phyloP scores from a whole-genome alignment of 2,888 invertebrate genomes.

The Pseudoips prasinana region DNA sequence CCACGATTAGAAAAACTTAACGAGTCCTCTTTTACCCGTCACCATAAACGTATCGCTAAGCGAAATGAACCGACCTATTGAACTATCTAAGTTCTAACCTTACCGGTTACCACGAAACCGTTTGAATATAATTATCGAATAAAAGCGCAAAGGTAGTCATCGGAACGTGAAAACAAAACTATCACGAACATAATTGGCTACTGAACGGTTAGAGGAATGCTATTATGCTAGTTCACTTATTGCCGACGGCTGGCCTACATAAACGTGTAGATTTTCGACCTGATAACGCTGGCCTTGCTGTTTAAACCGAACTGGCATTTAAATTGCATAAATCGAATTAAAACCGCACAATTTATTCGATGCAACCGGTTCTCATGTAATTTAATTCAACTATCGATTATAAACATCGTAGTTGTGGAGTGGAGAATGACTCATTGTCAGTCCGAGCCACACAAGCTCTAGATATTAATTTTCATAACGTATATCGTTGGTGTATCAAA shows the following conservation, averaged over 20 bases:
- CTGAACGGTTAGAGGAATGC: slow-evolving; percentile 65
- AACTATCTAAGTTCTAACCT: too few species aligned
- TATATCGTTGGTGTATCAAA: slow-evolving; percentile 33
- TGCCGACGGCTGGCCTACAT: slow-evolving; percentile 67
- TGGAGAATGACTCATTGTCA: slow-evolving; percentile 54
- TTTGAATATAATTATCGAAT: slow-evolving; percentile 59
- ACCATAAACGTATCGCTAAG: too few species aligned
- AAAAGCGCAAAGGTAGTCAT: slow-evolving; percentile 58
- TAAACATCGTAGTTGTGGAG: slow-evolving; percentile 43
- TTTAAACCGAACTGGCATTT: slow-evolving; percentile 65
- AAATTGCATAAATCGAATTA: slow-evolving; percentile 67
- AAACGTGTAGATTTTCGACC: slow-evolving; percentile 70
- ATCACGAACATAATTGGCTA: slow-evolving; percentile 70
- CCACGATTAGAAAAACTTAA: slow-evolving; percentile 47
- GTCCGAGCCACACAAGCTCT: slow-evolving; percentile 39
- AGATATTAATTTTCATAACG: slow-evolving; percentile 45
- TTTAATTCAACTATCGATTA: slow-evolving; percentile 56
- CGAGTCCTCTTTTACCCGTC: too few species aligned
- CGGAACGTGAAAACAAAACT: slow-evolving; percentile 75
- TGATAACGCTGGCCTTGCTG: slow-evolving; percentile 73
- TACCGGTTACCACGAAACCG: slow-evolving; percentile 41
- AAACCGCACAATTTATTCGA: slow-evolving; percentile 59
- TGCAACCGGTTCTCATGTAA: slow-evolving; percentile 64
- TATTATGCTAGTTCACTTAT: slow-evolving; percentile 59
- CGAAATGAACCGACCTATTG: too few species aligned